These are phyloP conservation scores for Ectropis grisescens DNA, from an alignment of 1,140 invertebrate species.

Conservation along the genomic window DNA sequence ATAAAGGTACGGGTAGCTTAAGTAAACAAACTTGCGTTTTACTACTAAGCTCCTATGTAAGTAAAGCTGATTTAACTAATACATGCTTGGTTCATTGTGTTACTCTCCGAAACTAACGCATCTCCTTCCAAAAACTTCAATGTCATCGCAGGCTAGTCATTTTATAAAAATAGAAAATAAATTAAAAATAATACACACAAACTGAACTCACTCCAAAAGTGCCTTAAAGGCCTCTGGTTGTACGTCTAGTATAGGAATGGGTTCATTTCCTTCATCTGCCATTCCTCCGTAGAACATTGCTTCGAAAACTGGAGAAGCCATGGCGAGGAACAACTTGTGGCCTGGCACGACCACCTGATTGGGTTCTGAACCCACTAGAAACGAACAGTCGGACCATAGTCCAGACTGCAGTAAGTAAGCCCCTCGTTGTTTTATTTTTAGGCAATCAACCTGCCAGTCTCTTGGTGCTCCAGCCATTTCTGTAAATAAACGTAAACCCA, in stretches of 20 bases:
- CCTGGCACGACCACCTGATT: constrained; percentile 80
- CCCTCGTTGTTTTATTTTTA: constrained; percentile 77
- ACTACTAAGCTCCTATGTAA: too few relatives aligned
- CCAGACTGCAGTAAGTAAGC: constrained; percentile 79
- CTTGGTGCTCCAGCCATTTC: constrained; percentile 35
- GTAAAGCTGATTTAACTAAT: too few relatives aligned
- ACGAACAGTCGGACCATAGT: constrained; percentile 85
- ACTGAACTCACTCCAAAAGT: constrained; percentile 64
- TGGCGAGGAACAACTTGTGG: constrained; percentile 86
- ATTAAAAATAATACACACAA: too few relatives aligned
- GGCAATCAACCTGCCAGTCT: constrained; percentile 82
- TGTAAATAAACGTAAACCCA: too few relatives aligned
- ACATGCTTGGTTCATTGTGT: too few relatives aligned
- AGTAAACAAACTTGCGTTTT: too few relatives aligned
- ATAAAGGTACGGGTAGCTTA: too few relatives aligned
- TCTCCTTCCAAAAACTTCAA: too few relatives aligned
- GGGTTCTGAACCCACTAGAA: constrained; percentile 84
- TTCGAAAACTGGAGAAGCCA: constrained; percentile 87
- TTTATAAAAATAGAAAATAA: too few relatives aligned
- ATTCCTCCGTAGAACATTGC: constrained; percentile 83
- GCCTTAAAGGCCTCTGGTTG: constrained; percentile 88
- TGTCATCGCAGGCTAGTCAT: too few relatives aligned
- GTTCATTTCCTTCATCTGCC: constrained; percentile 78
- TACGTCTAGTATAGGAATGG: constrained; percentile 85
- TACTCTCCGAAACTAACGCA: too few relatives aligned